These are phyloP conservation scores for Hylaeus volcanicus DNA, from an alignment of 1,140 invertebrate genomes.

Conservation along the genomic window DNA sequence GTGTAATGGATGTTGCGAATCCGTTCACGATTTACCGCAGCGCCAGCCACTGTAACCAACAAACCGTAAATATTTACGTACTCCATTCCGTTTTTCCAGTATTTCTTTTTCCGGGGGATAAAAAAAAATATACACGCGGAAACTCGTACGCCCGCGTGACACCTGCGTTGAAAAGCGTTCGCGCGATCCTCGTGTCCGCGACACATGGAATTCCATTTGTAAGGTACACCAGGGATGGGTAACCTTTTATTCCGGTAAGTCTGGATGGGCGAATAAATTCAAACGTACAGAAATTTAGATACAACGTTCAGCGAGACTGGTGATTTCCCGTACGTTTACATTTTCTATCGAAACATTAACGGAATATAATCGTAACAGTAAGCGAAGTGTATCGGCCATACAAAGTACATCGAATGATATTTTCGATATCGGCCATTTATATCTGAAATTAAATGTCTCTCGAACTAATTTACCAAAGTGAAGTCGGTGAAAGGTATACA, in stretches of 20 bases:
- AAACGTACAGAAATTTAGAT: too few relatives aligned
- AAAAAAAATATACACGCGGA: background rate
- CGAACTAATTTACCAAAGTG: slow-evolving; percentile 37
- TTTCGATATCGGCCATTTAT: background rate
- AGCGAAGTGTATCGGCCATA: too few relatives aligned
- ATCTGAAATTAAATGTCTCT: slow-evolving; percentile 30
- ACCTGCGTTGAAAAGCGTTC: background rate
- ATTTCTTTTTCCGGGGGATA: background rate
- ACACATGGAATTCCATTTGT: too few relatives aligned
- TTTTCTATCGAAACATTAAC: too few relatives aligned
- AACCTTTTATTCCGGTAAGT: too few relatives aligned
- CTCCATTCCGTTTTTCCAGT: background rate
- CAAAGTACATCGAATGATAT: too few relatives aligned
- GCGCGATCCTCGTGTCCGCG: background rate
- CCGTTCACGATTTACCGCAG: background rate
- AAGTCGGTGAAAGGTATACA: background rate
- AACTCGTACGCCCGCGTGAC: too few relatives aligned
- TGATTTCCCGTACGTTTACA: too few relatives aligned
- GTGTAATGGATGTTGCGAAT: background rate
- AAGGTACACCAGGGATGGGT: too few relatives aligned
- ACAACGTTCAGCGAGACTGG: too few relatives aligned
- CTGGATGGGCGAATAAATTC: too few relatives aligned
- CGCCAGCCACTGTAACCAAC: background rate
- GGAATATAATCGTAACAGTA: too few relatives aligned
- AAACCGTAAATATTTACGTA: background rate